Evolutionary conservation across 2,797 vertebrate species (phyloP).

Genomic region (Silurus lanzhouensis): DNA sequence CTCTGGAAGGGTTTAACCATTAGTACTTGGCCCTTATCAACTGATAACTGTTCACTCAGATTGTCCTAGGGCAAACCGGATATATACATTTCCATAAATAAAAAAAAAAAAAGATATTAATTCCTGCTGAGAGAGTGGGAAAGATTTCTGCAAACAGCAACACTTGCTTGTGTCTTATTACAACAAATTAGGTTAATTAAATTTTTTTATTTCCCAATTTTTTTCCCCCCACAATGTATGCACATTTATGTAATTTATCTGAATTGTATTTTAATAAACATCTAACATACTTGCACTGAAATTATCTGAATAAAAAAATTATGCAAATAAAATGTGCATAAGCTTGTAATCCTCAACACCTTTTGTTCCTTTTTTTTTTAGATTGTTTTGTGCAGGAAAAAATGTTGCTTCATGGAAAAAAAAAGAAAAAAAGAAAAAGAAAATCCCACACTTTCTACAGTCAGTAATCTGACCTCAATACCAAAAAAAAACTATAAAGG

Average conservation of each 20-base stretch:
- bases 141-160: not conserved
- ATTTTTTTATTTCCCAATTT: too few species aligned
- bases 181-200: too few species aligned
- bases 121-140: conserved; percentile 5
- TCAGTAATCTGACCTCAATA: not conserved
- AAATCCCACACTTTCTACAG: not conserved
- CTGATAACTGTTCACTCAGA: conserved; percentile 69
- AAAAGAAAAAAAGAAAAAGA: not conserved
- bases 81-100: not conserved
- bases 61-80: conserved; percentile 2
- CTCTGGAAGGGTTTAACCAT: conserved; percentile 69
- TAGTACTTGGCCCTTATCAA: conserved; percentile 63
- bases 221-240: too few species aligned
- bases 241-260: too few species aligned
- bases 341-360: not conserved
- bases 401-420: not conserved
- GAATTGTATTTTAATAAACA: too few species aligned
- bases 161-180: too few species aligned
- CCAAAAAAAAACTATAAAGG: too few species aligned
- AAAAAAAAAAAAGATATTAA: not conserved
- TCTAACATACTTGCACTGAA: too few species aligned
- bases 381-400: not conserved
- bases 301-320: too few species aligned
- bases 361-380: not conserved
- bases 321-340: not conserved